phyloP scores from a whole-genome alignment of 2,888 invertebrate genomes.

The Macaria notata region DNA sequence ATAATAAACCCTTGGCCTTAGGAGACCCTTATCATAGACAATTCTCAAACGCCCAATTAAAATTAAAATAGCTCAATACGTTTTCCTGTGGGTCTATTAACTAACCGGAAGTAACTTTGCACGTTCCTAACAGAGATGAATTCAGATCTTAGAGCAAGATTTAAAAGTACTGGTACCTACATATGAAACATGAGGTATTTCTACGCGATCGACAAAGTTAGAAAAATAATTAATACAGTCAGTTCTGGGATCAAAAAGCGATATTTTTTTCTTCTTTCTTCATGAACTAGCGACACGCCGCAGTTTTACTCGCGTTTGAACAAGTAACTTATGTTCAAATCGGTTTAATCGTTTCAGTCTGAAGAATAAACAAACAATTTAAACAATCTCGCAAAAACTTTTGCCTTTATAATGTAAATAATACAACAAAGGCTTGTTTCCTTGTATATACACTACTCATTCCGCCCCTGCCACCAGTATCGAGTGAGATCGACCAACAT shows the following conservation, averaged over 20 bases:
- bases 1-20: too few relatives aligned
- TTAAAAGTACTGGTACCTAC: too few relatives aligned
- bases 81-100: constrained; percentile 6
- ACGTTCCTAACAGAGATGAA: constrained; percentile 4
- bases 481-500: constrained; percentile 56
- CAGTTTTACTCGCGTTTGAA: too few relatives aligned
- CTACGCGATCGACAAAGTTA: too few relatives aligned
- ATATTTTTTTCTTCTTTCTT: too few relatives aligned
- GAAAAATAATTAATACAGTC: too few relatives aligned
- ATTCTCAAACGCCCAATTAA: constrained; percentile 6
- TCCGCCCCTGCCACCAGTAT: constrained; percentile 35
- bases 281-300: too few relatives aligned
- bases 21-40: not conserved
- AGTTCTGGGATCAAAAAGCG: too few relatives aligned
- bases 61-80: constrained; percentile 6
- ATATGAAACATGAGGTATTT: too few relatives aligned
- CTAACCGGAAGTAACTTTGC: constrained; percentile 1
- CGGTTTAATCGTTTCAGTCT: too few relatives aligned
- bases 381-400: not conserved
- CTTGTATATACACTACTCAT: not conserved
- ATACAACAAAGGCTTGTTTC: not conserved
- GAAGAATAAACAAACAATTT: not conserved
- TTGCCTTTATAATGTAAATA: not conserved
- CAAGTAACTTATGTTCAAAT: too few relatives aligned
- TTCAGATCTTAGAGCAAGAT: not conserved